Conservation (phyloP, 2,797 vertebrate genomes). For the Lycodopsis pacificus region DNA sequence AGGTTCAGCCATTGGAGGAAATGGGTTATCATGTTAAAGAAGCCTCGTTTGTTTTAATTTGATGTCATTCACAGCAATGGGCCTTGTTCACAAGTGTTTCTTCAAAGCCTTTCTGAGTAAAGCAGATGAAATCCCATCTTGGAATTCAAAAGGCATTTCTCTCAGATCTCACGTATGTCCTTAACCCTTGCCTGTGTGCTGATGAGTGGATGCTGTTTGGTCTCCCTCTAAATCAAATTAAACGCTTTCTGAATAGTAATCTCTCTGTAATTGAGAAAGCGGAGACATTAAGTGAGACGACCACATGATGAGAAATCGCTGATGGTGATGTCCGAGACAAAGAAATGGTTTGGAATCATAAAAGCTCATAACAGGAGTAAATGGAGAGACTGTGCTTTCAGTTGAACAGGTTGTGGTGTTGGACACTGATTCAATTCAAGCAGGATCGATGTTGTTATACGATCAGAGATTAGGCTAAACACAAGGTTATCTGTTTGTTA, state of each 20-base stretch:
- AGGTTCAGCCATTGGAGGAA: conserved; percentile 28
- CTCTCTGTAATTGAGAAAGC: neutral
- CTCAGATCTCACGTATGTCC: neutral
- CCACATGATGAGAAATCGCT: neutral
- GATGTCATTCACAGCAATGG: conserved; percentile 15
- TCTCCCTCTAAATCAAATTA: conserved; percentile 6
- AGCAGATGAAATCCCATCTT: neutral
- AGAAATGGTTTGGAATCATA: conserved; percentile 1
- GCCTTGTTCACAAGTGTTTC: conserved; percentile 7
- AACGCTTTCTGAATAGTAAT: neutral
- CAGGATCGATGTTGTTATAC: conserved; percentile 18
- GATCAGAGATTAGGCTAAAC: conserved; percentile 13
- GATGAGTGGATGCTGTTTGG: neutral
- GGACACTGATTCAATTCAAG: conserved; percentile 10
- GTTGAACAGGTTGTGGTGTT: neutral
- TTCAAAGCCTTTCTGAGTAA: neutral
- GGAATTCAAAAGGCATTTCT: neutral
- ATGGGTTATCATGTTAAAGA: conserved; percentile 21
- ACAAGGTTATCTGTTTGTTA: conserved; percentile 9
- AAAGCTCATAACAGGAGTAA: neutral
- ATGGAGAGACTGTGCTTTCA: conserved; percentile 1
- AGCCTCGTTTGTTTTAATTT: conserved; percentile 24
- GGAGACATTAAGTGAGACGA: neutral
- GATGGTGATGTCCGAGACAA: neutral
- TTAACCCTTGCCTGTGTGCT: neutral